Evolutionary conservation across 2,888 invertebrate genomes (phyloP).

Genomic region (Sesamia inferens): DNA sequence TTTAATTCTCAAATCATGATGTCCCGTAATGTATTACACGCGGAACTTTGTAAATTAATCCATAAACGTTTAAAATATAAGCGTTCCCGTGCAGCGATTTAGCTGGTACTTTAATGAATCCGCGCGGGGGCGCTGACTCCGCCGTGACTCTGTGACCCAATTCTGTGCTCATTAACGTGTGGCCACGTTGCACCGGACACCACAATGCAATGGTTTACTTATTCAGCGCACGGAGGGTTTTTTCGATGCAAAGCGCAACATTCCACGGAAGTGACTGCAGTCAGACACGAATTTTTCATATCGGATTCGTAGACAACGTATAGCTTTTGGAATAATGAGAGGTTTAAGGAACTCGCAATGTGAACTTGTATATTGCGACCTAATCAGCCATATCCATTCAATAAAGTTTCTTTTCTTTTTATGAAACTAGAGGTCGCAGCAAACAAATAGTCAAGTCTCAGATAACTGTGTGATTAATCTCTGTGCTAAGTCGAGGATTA

Average conservation of each 20-base stretch:
- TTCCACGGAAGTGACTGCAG: constrained; percentile 53
- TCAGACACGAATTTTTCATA: constrained; percentile 60
- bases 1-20: constrained; percentile 8
- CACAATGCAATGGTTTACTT: constrained; percentile 80
- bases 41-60: constrained; percentile 45
- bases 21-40: constrained; percentile 19
- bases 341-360: constrained; percentile 4
- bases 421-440: constrained; percentile 8
- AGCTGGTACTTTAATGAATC: constrained; percentile 63
- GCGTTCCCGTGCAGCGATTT: constrained; percentile 55
- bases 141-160: constrained; percentile 75
- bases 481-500: constrained; percentile 32
- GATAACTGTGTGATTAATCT: constrained; percentile 51
- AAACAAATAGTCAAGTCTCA: constrained; percentile 29
- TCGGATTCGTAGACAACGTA: constrained; percentile 36
- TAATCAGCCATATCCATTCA: constrained; percentile 1
- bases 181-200: constrained; percentile 78
- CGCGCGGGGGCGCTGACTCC: constrained; percentile 64
- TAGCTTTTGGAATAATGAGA: constrained; percentile 17
- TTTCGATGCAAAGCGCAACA: constrained; percentile 63
- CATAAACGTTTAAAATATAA: constrained; percentile 53
- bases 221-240: constrained; percentile 71
- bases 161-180: constrained; percentile 83
- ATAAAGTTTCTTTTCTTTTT: constrained; percentile 11
- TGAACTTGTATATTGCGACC: not conserved